Conservation (phyloP, 2,797 vertebrate species). For the Threskiornis aethiopicus region DNA sequence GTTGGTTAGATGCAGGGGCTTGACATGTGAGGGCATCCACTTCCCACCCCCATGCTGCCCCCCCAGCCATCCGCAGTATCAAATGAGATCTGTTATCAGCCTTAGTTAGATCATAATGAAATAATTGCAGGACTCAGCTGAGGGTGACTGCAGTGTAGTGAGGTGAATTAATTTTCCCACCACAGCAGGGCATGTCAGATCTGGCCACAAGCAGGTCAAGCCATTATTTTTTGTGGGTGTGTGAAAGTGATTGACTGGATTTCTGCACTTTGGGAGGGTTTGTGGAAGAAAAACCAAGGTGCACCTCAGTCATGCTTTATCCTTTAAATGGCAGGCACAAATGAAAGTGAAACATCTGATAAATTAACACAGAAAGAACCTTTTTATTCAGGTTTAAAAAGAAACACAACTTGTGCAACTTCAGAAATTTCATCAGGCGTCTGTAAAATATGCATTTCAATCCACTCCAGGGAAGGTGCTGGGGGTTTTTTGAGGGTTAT, state of each 20-base stretch:
- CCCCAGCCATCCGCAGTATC: neutral
- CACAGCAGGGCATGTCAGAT: constrained; percentile 17
- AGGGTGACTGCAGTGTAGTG: constrained; percentile 15
- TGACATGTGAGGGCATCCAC: constrained; percentile 7
- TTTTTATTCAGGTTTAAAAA: neutral
- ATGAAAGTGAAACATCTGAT: neutral
- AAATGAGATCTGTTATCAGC: constrained; percentile 63
- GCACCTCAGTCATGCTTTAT: neutral
- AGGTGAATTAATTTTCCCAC: constrained; percentile 43
- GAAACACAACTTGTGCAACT: neutral
- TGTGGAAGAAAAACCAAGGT: constrained; percentile 20
- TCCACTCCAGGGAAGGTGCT: neutral
- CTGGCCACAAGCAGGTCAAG: constrained; percentile 33
- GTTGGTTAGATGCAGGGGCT: constrained; percentile 4
- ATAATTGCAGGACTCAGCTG: constrained; percentile 62
- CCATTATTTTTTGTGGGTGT: constrained; percentile 34
- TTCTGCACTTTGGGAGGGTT: constrained; percentile 13
- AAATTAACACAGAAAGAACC: neutral
- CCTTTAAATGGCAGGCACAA: neutral
- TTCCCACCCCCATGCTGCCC: neutral
- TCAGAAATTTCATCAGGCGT: neutral
- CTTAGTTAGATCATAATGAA: constrained; percentile 67
- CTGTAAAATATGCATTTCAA: neutral
- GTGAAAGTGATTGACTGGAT: constrained; percentile 31
- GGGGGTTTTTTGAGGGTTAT: neutral